Evolutionary conservation across 1,140 invertebrate genomes (phyloP), one percentile per base, ranked within the genome.

Genomic region (Drosophila takahashii): DNA sequence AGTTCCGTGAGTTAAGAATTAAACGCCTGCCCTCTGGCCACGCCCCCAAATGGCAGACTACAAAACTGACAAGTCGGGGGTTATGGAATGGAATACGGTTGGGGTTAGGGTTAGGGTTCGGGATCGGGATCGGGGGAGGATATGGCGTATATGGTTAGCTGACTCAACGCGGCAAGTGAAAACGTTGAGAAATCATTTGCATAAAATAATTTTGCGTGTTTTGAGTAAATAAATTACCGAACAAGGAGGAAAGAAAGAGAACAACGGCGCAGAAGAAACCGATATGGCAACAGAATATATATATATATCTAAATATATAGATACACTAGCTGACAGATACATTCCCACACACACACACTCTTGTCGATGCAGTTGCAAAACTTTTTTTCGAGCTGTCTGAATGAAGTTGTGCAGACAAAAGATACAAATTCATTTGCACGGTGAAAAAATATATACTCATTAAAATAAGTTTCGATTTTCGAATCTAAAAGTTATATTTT

Each of bases 151-250:
- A 42, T 62, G 72, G 48, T 61, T 73, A 64, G 59, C 71, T 76
- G 70, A 74, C 52, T 76, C 74, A 76, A 76, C 72, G 42, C 26
- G 53, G 37, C 62, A 59, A 76, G 56, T 73, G 47, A 73, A 72
- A 74, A 73, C 71, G 69, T 52, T 71, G 70, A 52, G 66, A 79
- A 87, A 86, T 81, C 79, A 87, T 86, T 86, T 86, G 81, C 81
- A 86, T 86, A 83, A 87, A 86, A 86, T 75, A 87, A 86, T 86
- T 84, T 84, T 86, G 81, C 81, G 81, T 86, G 81, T 83, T 86
- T 87, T 83, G 45, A 87, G 81, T 86, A 87, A 86, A 86, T 86
- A 86, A 86, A 86, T 86, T 86, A 86, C 61, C 48, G 22, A 48
- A 51, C 75, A 81, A 79, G 64, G 47, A 81, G 83, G 71, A 54